Evolutionary conservation across 1,140 invertebrate species (phyloP).

Genomic region (Carcinoscorpius rotundicauda): DNA sequence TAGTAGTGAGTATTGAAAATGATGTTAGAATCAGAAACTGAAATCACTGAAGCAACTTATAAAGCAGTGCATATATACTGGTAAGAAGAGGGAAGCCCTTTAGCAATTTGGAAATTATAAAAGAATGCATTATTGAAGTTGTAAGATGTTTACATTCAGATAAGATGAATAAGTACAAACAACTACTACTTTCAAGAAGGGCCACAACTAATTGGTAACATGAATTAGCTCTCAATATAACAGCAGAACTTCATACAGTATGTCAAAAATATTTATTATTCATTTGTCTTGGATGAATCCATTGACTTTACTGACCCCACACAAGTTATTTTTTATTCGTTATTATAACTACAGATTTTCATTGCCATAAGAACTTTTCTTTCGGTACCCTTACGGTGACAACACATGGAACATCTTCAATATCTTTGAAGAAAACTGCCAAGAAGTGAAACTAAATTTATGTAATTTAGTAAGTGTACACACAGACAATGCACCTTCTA

Average conservation of each 20-base stretch:
- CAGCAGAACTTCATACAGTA: background rate
- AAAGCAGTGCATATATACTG: background rate
- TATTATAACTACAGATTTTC: conserved; percentile 2
- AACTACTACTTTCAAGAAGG: background rate
- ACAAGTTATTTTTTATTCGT: background rate
- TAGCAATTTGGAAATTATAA: conserved; percentile 1
- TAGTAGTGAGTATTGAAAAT: no score
- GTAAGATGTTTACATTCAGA: conserved; percentile 3
- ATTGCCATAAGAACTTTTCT: background rate
- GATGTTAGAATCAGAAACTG: no score
- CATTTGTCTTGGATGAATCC: conserved; percentile 3
- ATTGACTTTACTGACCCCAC: background rate
- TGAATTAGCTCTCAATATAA: conserved; percentile 4
- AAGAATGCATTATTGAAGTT: conserved; percentile 4
- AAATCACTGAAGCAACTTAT: no score
- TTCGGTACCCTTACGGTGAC: background rate
- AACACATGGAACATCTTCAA: background rate
- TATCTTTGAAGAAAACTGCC: background rate
- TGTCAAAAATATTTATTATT: conserved; percentile 3
- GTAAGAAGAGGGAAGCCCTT: conserved; percentile 1
- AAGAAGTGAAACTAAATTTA: background rate
- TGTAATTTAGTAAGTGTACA: background rate
- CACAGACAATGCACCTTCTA: background rate
- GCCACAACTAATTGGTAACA: background rate
- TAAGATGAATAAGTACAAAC: background rate